Conservation (phyloP, 1,140 invertebrate species). For the Cyphomyrmex costatus region DNA sequence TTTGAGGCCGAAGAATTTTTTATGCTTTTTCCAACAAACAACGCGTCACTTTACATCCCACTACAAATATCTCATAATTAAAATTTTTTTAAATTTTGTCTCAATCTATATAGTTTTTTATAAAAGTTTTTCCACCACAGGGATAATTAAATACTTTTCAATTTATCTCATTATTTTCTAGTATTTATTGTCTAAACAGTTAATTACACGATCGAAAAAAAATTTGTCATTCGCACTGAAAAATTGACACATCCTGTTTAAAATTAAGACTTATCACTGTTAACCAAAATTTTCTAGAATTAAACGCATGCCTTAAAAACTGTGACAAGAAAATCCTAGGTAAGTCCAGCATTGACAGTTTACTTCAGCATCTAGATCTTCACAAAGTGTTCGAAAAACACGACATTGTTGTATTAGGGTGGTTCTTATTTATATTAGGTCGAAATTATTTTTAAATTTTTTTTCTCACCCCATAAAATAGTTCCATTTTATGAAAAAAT, state of each 20-base stretch:
- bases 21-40: no score
- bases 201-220: slow-evolving; percentile 46
- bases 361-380: slow-evolving; percentile 63
- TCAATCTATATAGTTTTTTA: no score
- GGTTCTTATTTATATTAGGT: no score
- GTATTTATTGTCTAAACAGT: slow-evolving; percentile 66
- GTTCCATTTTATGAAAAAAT: no score
- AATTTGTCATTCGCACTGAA: neutral
- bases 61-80: no score
- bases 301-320: neutral
- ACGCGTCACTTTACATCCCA: no score
- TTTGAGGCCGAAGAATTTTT: no score
- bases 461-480: no score
- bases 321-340: slow-evolving; percentile 27
- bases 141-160: neutral
- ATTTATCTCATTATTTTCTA: slow-evolving; percentile 13
- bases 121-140: no score
- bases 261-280: neutral
- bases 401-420: no score
- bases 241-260: neutral
- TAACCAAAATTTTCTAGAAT: neutral
- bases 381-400: slow-evolving; percentile 64
- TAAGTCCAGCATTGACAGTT: slow-evolving; percentile 56
- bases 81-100: no score
- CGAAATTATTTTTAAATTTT: no score